A percentile compares a stretch with the other conserved stretches of the same genome.
Conservation (phyloP, 1,140 invertebrate genomes). For the Ceratina australensis region DNA sequence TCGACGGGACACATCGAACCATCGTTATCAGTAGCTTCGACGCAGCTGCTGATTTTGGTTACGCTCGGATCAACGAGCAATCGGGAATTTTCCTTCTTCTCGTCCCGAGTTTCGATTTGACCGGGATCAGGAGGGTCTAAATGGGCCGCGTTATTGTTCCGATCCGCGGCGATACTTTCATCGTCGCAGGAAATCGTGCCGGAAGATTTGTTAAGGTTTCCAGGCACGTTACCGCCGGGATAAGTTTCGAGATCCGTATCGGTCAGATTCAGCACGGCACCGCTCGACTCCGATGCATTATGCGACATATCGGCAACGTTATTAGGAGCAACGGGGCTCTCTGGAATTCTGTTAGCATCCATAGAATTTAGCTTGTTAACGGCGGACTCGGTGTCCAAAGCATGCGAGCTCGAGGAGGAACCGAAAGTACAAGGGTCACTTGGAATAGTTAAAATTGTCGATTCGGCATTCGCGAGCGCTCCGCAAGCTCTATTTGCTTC, state of each 20-base stretch:
- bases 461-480: neutral
- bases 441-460: constrained; percentile 33
- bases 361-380: constrained; percentile 39
- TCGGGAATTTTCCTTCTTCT: too few species aligned
- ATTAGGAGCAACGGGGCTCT: neutral
- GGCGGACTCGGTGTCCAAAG: constrained; percentile 19
- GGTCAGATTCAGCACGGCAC: neutral
- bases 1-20: neutral
- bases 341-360: constrained; percentile 8
- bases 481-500: constrained; percentile 2
- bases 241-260: neutral
- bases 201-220: neutral
- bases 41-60: neutral
- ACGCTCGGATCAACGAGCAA: too few species aligned
- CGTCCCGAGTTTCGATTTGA: neutral
- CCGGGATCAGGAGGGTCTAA: neutral
- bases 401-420: constrained; percentile 1
- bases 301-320: constrained; percentile 18
- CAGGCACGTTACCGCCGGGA: neutral
- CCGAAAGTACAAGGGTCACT: constrained; percentile 24
- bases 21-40: neutral
- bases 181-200: neutral
- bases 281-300: constrained; percentile 3
- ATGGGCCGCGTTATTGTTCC: constrained; percentile 1
- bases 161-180: neutral